These are phyloP conservation scores for Hirudinaria manillensis DNA, from an alignment of 2,888 invertebrate species.

Conservation along the genomic window DNA sequence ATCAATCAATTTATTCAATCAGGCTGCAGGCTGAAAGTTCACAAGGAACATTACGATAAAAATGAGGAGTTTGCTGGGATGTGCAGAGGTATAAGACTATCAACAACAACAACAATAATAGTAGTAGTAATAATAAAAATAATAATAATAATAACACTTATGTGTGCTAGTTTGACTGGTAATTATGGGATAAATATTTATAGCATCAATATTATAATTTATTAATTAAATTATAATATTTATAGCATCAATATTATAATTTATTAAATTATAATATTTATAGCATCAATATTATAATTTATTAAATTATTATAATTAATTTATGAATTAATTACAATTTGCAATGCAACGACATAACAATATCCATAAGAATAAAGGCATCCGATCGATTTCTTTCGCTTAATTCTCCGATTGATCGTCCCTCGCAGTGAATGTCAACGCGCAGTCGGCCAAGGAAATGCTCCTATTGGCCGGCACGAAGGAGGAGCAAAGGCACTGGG, in stretches of 20 bases:
- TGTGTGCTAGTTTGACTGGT: background rate
- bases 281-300: too few relatives aligned
- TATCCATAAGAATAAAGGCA: too few relatives aligned
- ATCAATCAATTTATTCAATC: background rate
- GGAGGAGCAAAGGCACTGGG: conserved; percentile 88
- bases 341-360: too few relatives aligned
- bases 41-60: conserved; percentile 88
- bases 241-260: too few relatives aligned
- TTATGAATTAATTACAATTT: too few relatives aligned
- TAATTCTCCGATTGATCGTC: background rate
- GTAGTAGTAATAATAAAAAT: too few relatives aligned
- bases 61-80: conserved; percentile 80
- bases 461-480: conserved; percentile 75
- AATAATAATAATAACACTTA: background rate
- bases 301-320: too few relatives aligned
- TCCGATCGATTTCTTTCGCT: background rate
- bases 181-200: background rate
- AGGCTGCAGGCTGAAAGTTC: conserved; percentile 94
- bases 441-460: conserved; percentile 85
- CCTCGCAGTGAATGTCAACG: conserved; percentile 77
- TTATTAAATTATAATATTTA: too few relatives aligned
- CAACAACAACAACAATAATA: too few relatives aligned
- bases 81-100: conserved; percentile 64
- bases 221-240: too few relatives aligned
- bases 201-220: too few relatives aligned